Evolutionary conservation across 2,797 vertebrate genomes (phyloP), one percentile per base, ranked within the genome.

Genomic region (Buphagus erythrorhynchus): DNA sequence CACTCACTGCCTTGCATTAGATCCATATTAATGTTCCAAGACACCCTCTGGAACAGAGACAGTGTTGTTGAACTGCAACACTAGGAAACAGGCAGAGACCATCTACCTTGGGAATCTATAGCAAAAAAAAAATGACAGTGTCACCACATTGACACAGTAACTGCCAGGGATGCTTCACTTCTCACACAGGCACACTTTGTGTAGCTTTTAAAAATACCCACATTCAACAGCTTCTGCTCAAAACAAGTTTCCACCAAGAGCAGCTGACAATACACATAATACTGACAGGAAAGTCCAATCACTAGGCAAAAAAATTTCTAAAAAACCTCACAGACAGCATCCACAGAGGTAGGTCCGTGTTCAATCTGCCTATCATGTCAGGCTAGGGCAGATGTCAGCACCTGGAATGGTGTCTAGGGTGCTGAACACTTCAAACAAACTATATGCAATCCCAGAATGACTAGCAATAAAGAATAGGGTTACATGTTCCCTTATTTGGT

Each of bases 401-500:
- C 9, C 18, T 31, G 33, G n/a, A 65, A 73, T 13, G 17, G 18
- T 40, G 16, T 57, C 45, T 68, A 36, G 54, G 7, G 19, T 54
- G 54, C 3, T 59, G 61, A 74, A 59, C 28, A 21, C 33, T 81
- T 77, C 61, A 86, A 54, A 38, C 9, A 26, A 88, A 40, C 13
- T 45, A 14, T 26, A 31, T 58, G 35, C 65, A 76, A 71, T 54
- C 46, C 46, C 38, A 57, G n/a, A 86, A 69, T 26, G 42, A 22
- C 36, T n/a, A 42, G 6, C 12, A 52, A 38, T 67, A 77, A 67
- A 35, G 24, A 71, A 46, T 24, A 46, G 48, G 18, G 16, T 67
- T 36, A 38, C 13, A 19, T 0, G 0, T 58, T 51, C 33, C 42
- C 21, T 52, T 57, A 18, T 52, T 65, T 52, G 22, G 21, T 66